Evolutionary conservation across 1,140 invertebrate genomes (phyloP).

Genomic region (Sycophaga agraensis): DNA sequence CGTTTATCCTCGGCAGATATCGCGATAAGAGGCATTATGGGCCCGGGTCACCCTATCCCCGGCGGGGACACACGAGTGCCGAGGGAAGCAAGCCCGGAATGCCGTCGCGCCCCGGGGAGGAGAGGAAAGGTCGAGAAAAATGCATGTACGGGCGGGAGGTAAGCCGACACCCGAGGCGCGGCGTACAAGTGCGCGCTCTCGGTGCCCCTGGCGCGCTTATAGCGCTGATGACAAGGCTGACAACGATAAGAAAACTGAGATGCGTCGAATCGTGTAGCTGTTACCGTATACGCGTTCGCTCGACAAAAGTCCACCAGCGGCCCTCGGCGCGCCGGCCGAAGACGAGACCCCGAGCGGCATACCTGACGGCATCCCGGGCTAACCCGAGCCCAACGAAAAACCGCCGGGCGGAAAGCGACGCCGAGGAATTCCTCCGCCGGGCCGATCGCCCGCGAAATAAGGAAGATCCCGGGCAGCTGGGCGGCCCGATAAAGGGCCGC

Average conservation of each 20-base stretch:
- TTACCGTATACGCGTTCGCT: neutral
- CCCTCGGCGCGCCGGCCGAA: no score
- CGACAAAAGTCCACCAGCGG: no score
- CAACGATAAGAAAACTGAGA: conserved; percentile 23
- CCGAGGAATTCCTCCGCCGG: no score
- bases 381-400: neutral
- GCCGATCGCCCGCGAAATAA: no score
- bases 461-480: no score
- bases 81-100: neutral
- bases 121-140: neutral
- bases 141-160: conserved; percentile 29
- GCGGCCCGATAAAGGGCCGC: conserved; percentile 6
- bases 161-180: conserved; percentile 9
- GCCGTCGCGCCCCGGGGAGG: no score
- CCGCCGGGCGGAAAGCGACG: no score
- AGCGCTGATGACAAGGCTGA: conserved; percentile 9
- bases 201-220: neutral
- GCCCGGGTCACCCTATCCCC: no score
- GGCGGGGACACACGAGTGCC: neutral
- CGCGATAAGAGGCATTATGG: no score
- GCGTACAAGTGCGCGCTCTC: neutral
- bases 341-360: no score
- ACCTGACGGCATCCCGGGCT: no score
- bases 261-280: neutral
- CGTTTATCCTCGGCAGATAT: no score